phyloP scores from a whole-genome alignment of 2,797 vertebrate genomes.

The Borostomias antarcticus region DNA sequence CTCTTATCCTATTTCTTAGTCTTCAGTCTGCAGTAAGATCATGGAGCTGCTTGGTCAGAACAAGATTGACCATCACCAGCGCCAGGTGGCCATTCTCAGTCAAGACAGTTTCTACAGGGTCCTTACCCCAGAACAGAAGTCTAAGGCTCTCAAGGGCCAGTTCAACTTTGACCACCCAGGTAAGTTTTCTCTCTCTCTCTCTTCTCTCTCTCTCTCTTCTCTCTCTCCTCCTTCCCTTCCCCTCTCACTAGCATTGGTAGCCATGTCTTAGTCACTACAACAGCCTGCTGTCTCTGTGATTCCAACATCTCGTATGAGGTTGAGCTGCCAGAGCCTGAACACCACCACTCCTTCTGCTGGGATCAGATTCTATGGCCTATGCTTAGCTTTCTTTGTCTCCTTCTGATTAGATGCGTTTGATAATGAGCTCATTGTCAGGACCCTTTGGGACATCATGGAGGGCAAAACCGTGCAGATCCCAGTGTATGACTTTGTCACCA shows the following conservation, averaged over 20 bases:
- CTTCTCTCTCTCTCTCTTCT: neutral
- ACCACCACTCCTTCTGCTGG: neutral
- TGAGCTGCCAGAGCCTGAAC: neutral
- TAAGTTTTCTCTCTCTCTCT: constrained; percentile 50
- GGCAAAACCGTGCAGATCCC: constrained; percentile 91
- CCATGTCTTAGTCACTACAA: constrained; percentile 1
- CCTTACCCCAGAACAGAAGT: constrained; percentile 93
- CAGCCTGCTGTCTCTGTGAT: constrained; percentile 4
- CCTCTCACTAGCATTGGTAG: neutral
- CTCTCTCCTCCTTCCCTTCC: neutral
- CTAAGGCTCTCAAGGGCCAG: constrained; percentile 92
- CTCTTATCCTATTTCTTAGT: constrained; percentile 68
- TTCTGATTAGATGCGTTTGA: constrained; percentile 88
- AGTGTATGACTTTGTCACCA: constrained; percentile 92
- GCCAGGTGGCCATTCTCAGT: constrained; percentile 95
- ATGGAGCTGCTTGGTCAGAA: constrained; percentile 97
- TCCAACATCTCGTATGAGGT: neutral
- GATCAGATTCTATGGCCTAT: neutral
- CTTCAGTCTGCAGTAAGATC: constrained; percentile 94
- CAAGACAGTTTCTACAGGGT: constrained; percentile 98
- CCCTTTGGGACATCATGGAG: constrained; percentile 85
- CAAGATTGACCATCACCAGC: constrained; percentile 91
- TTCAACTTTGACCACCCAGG: constrained; percentile 99
- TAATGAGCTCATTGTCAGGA: constrained; percentile 89
- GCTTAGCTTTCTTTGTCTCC: constrained; percentile 23